Evolutionary conservation across 1,140 invertebrate species (phyloP).

Genomic region (Trichomalopsis sarcophagae): DNA sequence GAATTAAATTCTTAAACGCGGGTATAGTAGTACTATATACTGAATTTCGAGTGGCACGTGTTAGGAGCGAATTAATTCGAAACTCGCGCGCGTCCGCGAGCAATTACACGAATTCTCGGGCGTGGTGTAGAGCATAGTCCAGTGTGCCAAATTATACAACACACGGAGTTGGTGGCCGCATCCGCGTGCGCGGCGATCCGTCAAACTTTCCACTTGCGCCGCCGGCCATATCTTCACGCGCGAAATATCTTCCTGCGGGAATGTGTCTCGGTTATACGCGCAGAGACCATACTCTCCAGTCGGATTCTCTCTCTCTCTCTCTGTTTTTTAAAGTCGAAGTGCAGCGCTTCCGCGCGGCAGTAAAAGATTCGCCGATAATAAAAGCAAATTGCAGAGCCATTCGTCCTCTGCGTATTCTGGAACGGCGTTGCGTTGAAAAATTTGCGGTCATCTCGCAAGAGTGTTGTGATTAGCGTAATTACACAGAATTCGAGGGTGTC

Average conservation of each 20-base stretch:
- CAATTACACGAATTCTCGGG: background rate
- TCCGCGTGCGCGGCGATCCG: background rate
- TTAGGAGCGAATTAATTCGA: too few relatives aligned
- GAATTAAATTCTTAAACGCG: too few relatives aligned
- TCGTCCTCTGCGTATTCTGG: background rate
- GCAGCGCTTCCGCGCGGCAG: background rate
- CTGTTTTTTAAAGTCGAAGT: background rate
- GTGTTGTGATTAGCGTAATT: too few relatives aligned
- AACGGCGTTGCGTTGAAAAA: conserved; percentile 10
- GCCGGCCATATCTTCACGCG: background rate
- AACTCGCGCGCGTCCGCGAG: background rate
- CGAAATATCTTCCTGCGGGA: conserved; percentile 18
- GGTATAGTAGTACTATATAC: too few relatives aligned
- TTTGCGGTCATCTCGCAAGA: background rate
- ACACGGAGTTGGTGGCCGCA: background rate
- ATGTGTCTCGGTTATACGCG: background rate
- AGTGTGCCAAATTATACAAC: background rate
- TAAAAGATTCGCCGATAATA: conserved; percentile 43
- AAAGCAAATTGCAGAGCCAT: conserved; percentile 43
- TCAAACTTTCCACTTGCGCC: conserved; percentile 30
- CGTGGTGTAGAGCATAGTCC: too few relatives aligned
- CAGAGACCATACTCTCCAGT: background rate
- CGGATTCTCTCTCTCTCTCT: background rate
- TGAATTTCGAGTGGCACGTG: too few relatives aligned
- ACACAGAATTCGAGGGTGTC: background rate